Percentiles rank a stretch among this genome's conserved stretches.
Conservation (phyloP, 2,797 vertebrate genomes). For the Passerculus sandwichensis region DNA sequence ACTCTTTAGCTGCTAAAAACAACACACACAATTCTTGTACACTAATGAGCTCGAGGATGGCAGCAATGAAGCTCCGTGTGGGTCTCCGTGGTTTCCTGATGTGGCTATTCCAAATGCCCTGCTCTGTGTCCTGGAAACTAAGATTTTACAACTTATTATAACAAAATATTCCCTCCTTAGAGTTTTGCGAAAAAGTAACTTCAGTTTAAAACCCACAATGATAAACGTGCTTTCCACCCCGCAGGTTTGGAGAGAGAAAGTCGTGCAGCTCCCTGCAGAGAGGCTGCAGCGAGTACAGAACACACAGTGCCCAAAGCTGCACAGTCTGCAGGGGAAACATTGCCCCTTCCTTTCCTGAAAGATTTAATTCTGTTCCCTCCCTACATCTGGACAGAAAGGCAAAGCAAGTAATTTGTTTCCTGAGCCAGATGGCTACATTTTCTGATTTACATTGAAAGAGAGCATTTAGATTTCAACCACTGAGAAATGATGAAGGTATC, state of each 20-base stretch:
- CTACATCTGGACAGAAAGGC: neutral
- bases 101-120: neutral
- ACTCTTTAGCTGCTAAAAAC: slow-evolving; percentile 69
- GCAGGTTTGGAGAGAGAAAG: neutral
- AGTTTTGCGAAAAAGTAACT: neutral
- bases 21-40: slow-evolving; percentile 66
- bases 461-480: neutral
- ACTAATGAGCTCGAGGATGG: slow-evolving; percentile 67
- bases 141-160: neutral
- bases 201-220: neutral
- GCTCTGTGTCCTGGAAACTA: neutral
- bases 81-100: slow-evolving; percentile 37
- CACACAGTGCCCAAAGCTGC: neutral
- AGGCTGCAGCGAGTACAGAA: neutral
- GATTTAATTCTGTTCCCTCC: neutral
- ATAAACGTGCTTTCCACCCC: neutral
- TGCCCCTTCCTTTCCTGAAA: neutral
- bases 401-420: neutral
- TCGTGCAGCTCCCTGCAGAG: rapidly evolving
- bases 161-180: neutral
- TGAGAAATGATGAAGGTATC: neutral
- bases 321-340: neutral
- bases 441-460: neutral
- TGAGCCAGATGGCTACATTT: neutral
- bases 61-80: slow-evolving; percentile 48